Conservation (phyloP, 2,888 invertebrate genomes). For the Drosophila leonis region DNA sequence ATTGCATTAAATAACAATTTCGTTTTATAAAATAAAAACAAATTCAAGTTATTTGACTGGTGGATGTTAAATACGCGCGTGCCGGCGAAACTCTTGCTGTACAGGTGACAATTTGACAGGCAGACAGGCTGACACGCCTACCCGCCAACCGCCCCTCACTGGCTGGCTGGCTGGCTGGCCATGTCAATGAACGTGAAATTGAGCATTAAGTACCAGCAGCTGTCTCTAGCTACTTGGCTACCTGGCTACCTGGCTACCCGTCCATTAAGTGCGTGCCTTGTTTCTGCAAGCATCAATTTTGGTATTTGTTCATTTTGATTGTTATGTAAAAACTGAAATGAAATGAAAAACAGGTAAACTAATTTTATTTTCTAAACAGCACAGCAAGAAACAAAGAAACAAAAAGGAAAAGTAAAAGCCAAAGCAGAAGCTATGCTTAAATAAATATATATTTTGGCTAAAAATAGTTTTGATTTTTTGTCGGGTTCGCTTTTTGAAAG, state of each 20-base stretch:
- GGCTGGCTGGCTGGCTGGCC: background rate
- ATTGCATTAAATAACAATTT: conserved; percentile 74
- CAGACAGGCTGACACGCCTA: conserved; percentile 29
- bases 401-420: conserved; percentile 74
- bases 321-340: conserved; percentile 60
- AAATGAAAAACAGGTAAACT: conserved; percentile 58
- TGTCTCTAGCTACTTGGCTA: background rate
- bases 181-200: conserved; percentile 13
- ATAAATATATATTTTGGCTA: conserved; percentile 54
- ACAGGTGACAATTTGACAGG: conserved; percentile 40
- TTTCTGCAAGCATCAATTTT: conserved; percentile 46
- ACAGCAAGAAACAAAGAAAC: conserved; percentile 17
- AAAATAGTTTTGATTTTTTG: conserved; percentile 59
- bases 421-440: conserved; percentile 56
- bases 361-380: conserved; percentile 72
- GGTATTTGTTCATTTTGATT: conserved; percentile 54
- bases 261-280: conserved; percentile 59
- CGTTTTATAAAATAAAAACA: conserved; percentile 14
- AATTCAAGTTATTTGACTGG: conserved; percentile 41
- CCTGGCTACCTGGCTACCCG: conserved; percentile 18
- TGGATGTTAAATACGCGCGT: conserved; percentile 67
- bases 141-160: background rate
- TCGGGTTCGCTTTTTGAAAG: conserved; percentile 62
- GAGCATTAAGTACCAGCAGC: conserved; percentile 13
- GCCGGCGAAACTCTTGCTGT: conserved; percentile 62